These are phyloP conservation scores for Chloropsis cyanopogon DNA, from an alignment of 2,113 vertebrate species.

Conservation along the genomic window DNA sequence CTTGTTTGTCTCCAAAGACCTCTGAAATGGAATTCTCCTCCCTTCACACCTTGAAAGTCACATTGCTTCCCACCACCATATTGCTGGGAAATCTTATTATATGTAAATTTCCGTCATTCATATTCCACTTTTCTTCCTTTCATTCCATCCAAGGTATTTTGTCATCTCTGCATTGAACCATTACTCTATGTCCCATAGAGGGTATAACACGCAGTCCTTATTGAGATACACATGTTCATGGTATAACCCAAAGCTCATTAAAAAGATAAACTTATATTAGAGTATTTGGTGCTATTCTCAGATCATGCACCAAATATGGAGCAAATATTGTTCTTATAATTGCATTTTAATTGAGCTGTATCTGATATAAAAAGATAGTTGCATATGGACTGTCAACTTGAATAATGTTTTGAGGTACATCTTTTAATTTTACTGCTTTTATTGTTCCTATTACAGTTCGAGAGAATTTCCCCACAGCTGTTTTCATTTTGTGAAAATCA, in stretches of 20 bases:
- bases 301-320: slow-evolving; percentile 51
- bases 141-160: neutral
- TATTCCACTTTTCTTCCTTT: neutral
- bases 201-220: slow-evolving; percentile 14
- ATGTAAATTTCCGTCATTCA: neutral
- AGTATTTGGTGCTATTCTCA: slow-evolving; percentile 18
- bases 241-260: slow-evolving; percentile 57
- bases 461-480: slow-evolving; percentile 75
- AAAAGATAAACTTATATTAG: slow-evolving; percentile 52
- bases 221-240: slow-evolving; percentile 28
- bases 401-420: slow-evolving; percentile 71
- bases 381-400: slow-evolving; percentile 49
- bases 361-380: slow-evolving; percentile 50
- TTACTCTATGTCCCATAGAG: slow-evolving; percentile 44
- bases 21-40: neutral
- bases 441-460: slow-evolving; percentile 70
- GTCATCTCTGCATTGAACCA: slow-evolving; percentile 7
- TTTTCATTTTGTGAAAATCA: slow-evolving; percentile 74
- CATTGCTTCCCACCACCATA: neutral
- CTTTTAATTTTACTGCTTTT: slow-evolving; percentile 76
- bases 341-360: slow-evolving; percentile 67
- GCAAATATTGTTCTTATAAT: slow-evolving; percentile 58
- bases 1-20: neutral
- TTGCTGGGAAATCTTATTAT: slow-evolving; percentile 14
- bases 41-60: neutral